Evolutionary conservation across 2,888 invertebrate species (phyloP).

Genomic region (Tolmerus cingulatus): DNA sequence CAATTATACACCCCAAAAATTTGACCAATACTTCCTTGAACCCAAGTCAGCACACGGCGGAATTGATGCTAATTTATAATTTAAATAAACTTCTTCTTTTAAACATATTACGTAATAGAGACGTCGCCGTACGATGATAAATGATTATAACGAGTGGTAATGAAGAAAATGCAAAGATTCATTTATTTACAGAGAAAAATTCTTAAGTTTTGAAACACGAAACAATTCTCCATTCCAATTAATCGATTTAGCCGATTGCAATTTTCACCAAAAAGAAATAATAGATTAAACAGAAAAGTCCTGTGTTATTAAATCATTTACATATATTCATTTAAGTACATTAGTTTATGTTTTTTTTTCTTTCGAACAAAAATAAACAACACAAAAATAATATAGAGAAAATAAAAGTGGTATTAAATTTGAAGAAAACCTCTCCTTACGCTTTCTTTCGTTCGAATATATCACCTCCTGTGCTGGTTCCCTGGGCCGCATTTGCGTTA

Average conservation of each 20-base stretch:
- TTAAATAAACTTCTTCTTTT: background rate
- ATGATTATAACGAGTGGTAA: background rate
- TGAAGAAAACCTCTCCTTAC: background rate
- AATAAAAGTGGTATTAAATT: constrained; percentile 14
- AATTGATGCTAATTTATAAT: background rate
- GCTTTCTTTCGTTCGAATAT: background rate
- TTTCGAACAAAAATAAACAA: constrained; percentile 33
- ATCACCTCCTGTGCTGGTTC: constrained; percentile 11
- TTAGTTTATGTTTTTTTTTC: constrained; percentile 44
- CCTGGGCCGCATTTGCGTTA: background rate
- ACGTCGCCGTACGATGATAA: too few relatives aligned
- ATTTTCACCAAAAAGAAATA: background rate
- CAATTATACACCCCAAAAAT: background rate
- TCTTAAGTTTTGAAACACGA: background rate
- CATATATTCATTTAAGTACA: constrained; percentile 49
- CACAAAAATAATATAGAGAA: constrained; percentile 4
- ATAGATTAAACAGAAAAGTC: constrained; percentile 16
- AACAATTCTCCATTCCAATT: background rate
- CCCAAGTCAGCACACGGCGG: background rate
- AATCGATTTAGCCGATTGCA: background rate
- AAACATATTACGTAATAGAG: background rate
- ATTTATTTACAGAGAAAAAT: background rate
- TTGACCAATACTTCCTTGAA: background rate
- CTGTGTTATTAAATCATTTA: constrained; percentile 46
- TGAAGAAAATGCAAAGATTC: background rate